Evolutionary conservation across 2,113 vertebrate genomes (phyloP).

Genomic region (Pangasianodon gigas): DNA sequence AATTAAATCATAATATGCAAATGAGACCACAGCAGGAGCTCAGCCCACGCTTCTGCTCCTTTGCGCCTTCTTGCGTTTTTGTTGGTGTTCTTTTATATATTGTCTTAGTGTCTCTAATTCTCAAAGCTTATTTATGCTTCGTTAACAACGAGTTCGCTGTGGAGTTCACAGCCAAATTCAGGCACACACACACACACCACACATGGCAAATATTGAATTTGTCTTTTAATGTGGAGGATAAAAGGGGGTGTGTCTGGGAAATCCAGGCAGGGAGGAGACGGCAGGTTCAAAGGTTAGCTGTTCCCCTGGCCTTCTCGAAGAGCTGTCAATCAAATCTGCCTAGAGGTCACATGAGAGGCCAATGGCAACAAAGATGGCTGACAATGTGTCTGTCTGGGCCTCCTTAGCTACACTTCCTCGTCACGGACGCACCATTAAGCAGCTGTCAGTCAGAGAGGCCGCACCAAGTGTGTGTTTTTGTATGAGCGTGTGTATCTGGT

Average conservation of each 20-base stretch:
- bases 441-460: slow-evolving; percentile 69
- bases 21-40: slow-evolving; percentile 29
- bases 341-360: slow-evolving; percentile 67
- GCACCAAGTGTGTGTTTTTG: slow-evolving; percentile 55
- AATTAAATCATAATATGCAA: slow-evolving; percentile 64
- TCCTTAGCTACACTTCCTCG: slow-evolving; percentile 70
- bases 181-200: slow-evolving; percentile 53
- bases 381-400: slow-evolving; percentile 65
- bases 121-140: slow-evolving; percentile 39
- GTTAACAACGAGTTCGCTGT: not conserved
- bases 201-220: slow-evolving; percentile 81
- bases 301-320: slow-evolving; percentile 70
- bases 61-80: not conserved
- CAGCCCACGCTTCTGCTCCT: slow-evolving; percentile 35
- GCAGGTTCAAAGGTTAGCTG: slow-evolving; percentile 71
- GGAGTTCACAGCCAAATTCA: slow-evolving; percentile 73
- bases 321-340: slow-evolving; percentile 73
- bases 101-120: slow-evolving; percentile 16
- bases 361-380: slow-evolving; percentile 74
- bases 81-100: slow-evolving; percentile 5
- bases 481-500: slow-evolving; percentile 23
- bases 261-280: slow-evolving; percentile 61
- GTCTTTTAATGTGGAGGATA: slow-evolving; percentile 78
- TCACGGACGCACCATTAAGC: slow-evolving; percentile 64
- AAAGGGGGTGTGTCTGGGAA: slow-evolving; percentile 68